phyloP scores from a whole-genome alignment of 2,888 invertebrate genomes.

The Amphimallon solstitiale region DNA sequence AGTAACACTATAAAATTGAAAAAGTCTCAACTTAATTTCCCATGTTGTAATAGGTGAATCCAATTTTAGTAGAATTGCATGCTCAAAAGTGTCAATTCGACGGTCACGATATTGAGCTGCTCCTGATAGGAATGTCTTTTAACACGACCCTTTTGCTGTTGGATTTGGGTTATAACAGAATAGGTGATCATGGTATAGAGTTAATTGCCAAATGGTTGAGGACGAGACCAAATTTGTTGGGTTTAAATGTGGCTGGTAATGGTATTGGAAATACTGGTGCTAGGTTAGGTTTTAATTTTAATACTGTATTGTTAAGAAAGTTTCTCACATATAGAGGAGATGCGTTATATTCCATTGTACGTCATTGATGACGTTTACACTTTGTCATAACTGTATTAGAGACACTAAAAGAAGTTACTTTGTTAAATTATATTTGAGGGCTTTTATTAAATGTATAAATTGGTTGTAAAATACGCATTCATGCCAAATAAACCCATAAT shows the following conservation, averaged over 20 bases:
- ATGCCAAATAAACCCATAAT: no score
- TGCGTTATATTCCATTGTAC: no score
- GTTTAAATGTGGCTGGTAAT: conserved; percentile 69
- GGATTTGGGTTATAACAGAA: conserved; percentile 70
- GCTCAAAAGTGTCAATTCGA: conserved; percentile 70
- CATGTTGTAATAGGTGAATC: conserved; percentile 57
- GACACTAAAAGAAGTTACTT: no score
- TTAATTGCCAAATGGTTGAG: conserved; percentile 67
- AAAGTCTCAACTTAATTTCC: neutral
- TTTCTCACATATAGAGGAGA: no score
- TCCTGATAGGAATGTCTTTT: conserved; percentile 64
- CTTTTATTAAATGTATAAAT: no score
- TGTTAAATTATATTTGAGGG: no score
- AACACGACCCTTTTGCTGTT: conserved; percentile 68
- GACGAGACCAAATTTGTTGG: conserved; percentile 64
- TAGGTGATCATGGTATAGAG: conserved; percentile 70
- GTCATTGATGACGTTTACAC: no score
- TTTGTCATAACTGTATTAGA: no score
- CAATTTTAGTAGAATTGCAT: conserved; percentile 66
- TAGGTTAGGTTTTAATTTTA: conserved; percentile 50
- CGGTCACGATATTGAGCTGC: conserved; percentile 70
- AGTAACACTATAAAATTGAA: neutral
- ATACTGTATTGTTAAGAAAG: no score
- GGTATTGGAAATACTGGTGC: conserved; percentile 69
- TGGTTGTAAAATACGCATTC: no score